Evolutionary conservation across 2,797 vertebrate species (phyloP), one percentile per base, ranked within the genome.

Genomic region (Apodemus agrarius): DNA sequence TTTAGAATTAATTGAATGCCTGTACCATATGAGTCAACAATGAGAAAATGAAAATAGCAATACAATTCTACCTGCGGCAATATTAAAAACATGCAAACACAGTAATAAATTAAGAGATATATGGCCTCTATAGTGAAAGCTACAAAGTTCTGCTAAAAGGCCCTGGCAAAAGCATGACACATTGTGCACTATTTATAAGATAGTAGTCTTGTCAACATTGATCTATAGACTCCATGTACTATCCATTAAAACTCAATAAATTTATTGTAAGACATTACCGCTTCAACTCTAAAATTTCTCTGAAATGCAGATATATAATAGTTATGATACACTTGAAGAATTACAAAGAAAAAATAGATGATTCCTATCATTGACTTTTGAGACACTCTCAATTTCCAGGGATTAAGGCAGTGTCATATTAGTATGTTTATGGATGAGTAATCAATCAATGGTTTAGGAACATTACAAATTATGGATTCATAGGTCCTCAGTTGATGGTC

Each of bases 281-380:
- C 74, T 69, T 67, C 49, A 46, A 63, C 91, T 80, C 40, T 76
- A 89, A 91, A 91, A 91, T 93, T 49, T 91, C 84, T 78, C 61
- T 61, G 22, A 90, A 89, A 85, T 75, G 11, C 12, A 88, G 43
- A 67, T 67, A 88, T 26, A 76, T 22, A 63, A 67, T 63, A 72
- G 16, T 74, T 69, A 75, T 74, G n/a, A 82, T 7, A 76, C 26
- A 57, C 24, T 81, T 86, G 5, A 91, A 69, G 26, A 83, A 83
- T 54, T 57, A 1, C 24, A 21, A 72, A 1, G 12, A 21, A 7
- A 37, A 34, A 31, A 0, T 24, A 17, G 3, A 79, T 89, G 31
- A 91, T 79, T 69, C 46, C 85, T 43, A 72, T 72, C 31, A 81
- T 11, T 24, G 57, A 14, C 69, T 57, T 89, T 89, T 67, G 72